phyloP scores from a whole-genome alignment of 2,797 vertebrate genomes.

The Rhinogobio ventralis region DNA sequence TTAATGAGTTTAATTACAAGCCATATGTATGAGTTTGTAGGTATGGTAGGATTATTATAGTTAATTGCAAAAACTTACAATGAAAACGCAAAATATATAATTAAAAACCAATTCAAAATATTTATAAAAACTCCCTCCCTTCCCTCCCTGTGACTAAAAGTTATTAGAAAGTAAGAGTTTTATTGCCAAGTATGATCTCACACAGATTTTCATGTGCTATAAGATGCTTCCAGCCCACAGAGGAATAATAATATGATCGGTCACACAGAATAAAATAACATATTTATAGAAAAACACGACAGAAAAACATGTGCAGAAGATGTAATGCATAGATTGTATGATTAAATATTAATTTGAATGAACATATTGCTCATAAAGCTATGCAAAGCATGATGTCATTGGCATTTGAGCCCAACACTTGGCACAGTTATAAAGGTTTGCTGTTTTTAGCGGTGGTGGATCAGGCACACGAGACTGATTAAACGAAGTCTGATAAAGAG shows the following conservation, averaged over 20 bases:
- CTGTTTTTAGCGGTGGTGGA: background rate
- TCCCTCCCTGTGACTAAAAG: background rate
- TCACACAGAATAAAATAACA: background rate
- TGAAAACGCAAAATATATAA: background rate
- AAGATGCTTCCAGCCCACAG: background rate
- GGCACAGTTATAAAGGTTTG: background rate
- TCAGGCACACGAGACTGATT: background rate
- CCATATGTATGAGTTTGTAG: background rate
- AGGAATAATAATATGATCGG: background rate
- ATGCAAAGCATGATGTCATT: background rate
- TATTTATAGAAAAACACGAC: background rate
- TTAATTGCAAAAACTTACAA: background rate
- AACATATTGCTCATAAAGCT: background rate
- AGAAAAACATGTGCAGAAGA: background rate
- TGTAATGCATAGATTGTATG: background rate
- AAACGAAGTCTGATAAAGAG: background rate
- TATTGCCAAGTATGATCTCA: background rate
- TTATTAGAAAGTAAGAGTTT: slow-evolving; percentile 12
- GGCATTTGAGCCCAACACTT: background rate
- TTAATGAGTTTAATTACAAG: background rate
- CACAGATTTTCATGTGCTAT: background rate
- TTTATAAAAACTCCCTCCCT: background rate
- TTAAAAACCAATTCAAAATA: background rate
- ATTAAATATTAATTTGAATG: slow-evolving; percentile 2
- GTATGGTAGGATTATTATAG: background rate